Evolutionary conservation across 2,888 invertebrate species (phyloP).

Genomic region (Calliphora vomitoria): DNA sequence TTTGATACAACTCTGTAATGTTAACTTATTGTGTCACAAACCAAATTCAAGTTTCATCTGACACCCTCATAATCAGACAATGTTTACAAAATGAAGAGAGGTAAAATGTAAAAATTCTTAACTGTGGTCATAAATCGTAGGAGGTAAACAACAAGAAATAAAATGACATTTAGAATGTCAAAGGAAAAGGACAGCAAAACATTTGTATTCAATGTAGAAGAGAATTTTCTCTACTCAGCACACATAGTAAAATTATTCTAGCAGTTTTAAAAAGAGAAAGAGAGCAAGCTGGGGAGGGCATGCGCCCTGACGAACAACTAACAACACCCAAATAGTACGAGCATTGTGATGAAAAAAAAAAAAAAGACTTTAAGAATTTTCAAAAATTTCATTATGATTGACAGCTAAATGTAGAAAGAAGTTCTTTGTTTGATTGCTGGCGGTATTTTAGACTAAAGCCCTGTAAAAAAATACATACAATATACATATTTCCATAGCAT

Average conservation of each 20-base stretch:
- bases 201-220: conserved; percentile 9
- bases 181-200: conserved; percentile 10
- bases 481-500: too few species aligned
- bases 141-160: conserved; percentile 11
- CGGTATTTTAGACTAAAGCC: background rate
- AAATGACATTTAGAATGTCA: conserved; percentile 56
- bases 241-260: conserved; percentile 14
- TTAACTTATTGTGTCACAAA: background rate
- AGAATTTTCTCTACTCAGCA: background rate
- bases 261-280: conserved; percentile 46
- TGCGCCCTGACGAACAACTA: conserved; percentile 60
- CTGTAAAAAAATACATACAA: background rate
- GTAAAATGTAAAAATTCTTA: conserved; percentile 35
- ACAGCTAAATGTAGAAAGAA: conserved; percentile 29
- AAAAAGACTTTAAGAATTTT: conserved; percentile 10
- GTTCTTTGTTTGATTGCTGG: background rate
- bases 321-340: conserved; percentile 70
- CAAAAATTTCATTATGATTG: conserved; percentile 49
- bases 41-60: background rate
- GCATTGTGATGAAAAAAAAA: background rate
- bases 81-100: conserved; percentile 2
- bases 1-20: conserved; percentile 9
- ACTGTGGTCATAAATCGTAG: conserved; percentile 41
- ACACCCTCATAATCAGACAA: background rate
- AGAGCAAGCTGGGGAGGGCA: conserved; percentile 23